A percentile compares a stretch with the other conserved stretches of the same genome.
These are phyloP conservation scores for Timandra comae DNA, from an alignment of 2,888 invertebrate species.

Conservation along the genomic window DNA sequence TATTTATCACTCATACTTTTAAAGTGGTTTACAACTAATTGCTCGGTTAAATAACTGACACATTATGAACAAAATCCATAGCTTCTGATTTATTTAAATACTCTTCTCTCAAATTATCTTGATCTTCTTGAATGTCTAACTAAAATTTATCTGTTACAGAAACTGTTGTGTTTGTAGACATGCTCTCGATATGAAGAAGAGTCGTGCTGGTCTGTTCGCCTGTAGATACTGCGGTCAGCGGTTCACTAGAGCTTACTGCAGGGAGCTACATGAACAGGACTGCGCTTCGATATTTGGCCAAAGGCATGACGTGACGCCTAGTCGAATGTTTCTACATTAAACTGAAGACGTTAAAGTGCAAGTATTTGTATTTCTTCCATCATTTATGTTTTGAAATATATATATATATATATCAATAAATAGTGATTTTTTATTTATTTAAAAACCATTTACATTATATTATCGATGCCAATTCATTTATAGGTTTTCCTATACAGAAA, in stretches of 20 bases:
- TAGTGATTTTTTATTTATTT: too few relatives aligned
- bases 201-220: slow-evolving; percentile 29
- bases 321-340: slow-evolving; percentile 40
- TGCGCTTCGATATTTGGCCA: slow-evolving; percentile 38
- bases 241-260: slow-evolving; percentile 60
- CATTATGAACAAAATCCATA: too few relatives aligned
- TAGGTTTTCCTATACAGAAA: too few relatives aligned
- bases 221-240: slow-evolving; percentile 53
- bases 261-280: slow-evolving; percentile 52
- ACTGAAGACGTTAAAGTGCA: background rate
- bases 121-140: background rate
- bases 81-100: too few relatives aligned
- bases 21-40: too few relatives aligned
- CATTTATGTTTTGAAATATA: slow-evolving; percentile 11
- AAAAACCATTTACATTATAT: too few relatives aligned
- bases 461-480: too few relatives aligned
- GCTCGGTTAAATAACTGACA: too few relatives aligned
- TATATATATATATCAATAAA: too few relatives aligned
- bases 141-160: slow-evolving; percentile 24
- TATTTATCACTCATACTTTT: too few relatives aligned
- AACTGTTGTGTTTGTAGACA: slow-evolving; percentile 58
- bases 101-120: background rate
- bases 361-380: too few relatives aligned
- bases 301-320: slow-evolving; percentile 31
- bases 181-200: slow-evolving; percentile 26